Evolutionary conservation across 1,140 invertebrate species (phyloP).

Genomic region (Xylocopa sonorina): DNA sequence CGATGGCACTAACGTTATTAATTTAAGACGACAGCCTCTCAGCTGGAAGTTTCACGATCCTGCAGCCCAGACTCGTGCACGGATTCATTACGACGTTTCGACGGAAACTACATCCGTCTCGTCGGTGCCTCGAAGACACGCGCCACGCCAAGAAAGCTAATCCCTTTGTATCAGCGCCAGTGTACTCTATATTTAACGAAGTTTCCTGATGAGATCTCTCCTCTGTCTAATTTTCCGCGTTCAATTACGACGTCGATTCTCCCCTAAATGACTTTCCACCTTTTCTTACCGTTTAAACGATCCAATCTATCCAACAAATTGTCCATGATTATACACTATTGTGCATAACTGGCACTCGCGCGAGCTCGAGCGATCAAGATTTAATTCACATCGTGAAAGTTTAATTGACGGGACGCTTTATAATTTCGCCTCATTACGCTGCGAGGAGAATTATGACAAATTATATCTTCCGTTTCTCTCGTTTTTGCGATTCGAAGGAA

Average conservation of each 20-base stretch:
- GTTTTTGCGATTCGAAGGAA: background rate
- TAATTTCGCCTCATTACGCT: background rate
- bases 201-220: background rate
- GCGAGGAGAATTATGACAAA: background rate
- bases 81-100: constrained; percentile 1
- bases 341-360: too few species aligned
- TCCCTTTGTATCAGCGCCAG: background rate
- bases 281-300: too few species aligned
- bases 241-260: too few species aligned
- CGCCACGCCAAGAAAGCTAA: background rate
- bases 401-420: too few species aligned
- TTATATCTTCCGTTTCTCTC: background rate
- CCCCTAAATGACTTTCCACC: too few species aligned
- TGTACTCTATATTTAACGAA: background rate
- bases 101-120: background rate
- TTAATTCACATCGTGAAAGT: too few species aligned
- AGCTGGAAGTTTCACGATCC: background rate
- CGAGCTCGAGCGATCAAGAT: too few species aligned
- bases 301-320: too few species aligned
- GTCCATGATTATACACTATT: too few species aligned
- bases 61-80: too few species aligned
- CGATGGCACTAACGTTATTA: background rate
- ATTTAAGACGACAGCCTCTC: background rate
- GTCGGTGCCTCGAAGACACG: background rate
- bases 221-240: background rate